These are phyloP conservation scores for Peromyscus polionotus DNA, from an alignment of 2,113 vertebrate genomes.

Conservation along the genomic window DNA sequence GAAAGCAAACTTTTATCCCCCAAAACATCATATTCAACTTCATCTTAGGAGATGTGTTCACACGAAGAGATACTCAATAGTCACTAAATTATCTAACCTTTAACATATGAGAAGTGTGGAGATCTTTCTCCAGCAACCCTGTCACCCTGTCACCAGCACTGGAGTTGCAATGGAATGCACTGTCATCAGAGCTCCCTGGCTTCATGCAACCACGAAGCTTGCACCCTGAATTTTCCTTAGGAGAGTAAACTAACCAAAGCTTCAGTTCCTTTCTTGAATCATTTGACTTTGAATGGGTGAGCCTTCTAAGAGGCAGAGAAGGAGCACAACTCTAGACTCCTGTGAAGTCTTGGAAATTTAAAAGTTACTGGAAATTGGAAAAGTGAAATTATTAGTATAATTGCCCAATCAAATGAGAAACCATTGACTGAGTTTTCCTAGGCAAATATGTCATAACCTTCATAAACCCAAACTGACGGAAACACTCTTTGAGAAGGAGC, in stretches of 20 bases:
- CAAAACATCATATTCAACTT: neutral
- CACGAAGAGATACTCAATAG: rapidly evolving
- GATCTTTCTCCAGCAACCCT: neutral
- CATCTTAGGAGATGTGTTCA: neutral
- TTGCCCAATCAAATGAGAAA: neutral
- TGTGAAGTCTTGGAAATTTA: conserved; percentile 31
- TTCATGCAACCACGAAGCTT: neutral
- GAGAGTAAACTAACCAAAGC: neutral
- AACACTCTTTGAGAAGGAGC: neutral
- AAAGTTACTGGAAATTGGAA: conserved; percentile 1
- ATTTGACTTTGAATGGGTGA: conserved; percentile 48
- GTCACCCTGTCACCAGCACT: neutral
- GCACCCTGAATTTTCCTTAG: neutral
- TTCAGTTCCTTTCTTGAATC: conserved; percentile 46
- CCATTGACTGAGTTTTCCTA: neutral
- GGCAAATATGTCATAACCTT: neutral
- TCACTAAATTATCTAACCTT: neutral
- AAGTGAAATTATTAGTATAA: neutral
- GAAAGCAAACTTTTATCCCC: neutral
- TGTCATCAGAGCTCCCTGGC: neutral
- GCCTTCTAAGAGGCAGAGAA: conserved; percentile 16
- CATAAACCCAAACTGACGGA: neutral
- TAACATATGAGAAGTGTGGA: neutral
- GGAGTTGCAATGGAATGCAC: conserved; percentile 37
- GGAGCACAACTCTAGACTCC: conserved; percentile 8